Evolutionary conservation across 1,140 invertebrate species (phyloP), one percentile per base, ranked within the genome.

Genomic region (Eurosta solidaginis): DNA sequence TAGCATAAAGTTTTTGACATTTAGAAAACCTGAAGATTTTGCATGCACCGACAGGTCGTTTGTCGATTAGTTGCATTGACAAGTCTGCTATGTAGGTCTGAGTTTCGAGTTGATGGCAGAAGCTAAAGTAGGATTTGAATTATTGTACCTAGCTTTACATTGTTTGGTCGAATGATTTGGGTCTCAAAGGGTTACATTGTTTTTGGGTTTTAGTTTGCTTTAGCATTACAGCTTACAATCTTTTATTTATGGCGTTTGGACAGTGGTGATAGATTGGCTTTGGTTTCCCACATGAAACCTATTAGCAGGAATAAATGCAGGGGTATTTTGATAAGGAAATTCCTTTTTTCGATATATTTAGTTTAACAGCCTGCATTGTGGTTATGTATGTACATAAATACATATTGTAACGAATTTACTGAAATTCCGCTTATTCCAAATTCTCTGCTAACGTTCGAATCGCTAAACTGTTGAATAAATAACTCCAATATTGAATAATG

Each of bases 201-300:
- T 52, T 76, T 76, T 76, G 40, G 17, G 20, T 40, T 36, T 14
- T 75, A 47, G 22, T 20, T 29, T n/a, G 22, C 14, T n/a, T 9
- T 6, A 22, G 7, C 36, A 33, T 17, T 47, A 12, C n/a, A 14
- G 17, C 14, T 50, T 52, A 25, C 29, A 20, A 68, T 77, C 49
- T 14, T 42, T 77, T 77, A 47, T 77, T 68, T 63, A 63, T 68
- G 36, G 25, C 20, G 22, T 22, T 27, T 68, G 50, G 52, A 63
- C 54, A 77, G 76, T 14, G 20, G n/a, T 63, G 76, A 77, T 77
- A 68, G 76, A 68, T 77, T 77, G 76, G 29, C 20, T 47, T 36
- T 45, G n/a, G 9, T 40, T 12, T 14, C 17, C 40, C 20, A 5
- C 33, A 73, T 33, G n/a, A 20, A 52, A 52, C 40, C 59, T 12